Percentiles rank a stretch among this genome's conserved stretches.
These are phyloP conservation scores for Stomatorhinus ivindoensis DNA, from an alignment of 2,113 vertebrate genomes.

Conservation along the genomic window DNA sequence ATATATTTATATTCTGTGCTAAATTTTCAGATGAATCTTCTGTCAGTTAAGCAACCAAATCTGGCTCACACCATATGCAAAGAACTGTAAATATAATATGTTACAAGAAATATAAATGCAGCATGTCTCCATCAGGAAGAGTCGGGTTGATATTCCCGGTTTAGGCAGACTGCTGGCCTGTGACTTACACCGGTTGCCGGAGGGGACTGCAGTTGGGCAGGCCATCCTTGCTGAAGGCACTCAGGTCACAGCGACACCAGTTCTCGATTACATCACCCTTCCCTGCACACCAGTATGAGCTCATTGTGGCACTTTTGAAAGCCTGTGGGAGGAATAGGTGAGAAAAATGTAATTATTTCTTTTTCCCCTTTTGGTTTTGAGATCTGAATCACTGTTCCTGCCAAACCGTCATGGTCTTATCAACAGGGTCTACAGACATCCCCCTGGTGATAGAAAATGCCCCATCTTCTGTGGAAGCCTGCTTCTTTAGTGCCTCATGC, in stretches of 20 bases:
- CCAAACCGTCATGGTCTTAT: slow-evolving; percentile 13
- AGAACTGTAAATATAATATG: background rate
- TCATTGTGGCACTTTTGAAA: slow-evolving; percentile 91
- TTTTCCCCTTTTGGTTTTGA: background rate
- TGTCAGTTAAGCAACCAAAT: background rate
- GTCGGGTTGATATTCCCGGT: slow-evolving; percentile 6
- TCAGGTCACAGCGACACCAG: slow-evolving; percentile 97
- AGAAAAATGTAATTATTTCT: slow-evolving; percentile 61
- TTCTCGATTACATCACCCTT: slow-evolving; percentile 97
- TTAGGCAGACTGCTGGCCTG: background rate
- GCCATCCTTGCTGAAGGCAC: slow-evolving; percentile 86
- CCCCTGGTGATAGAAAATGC: background rate
- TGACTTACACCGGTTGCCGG: slow-evolving; percentile 80
- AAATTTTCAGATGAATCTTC: background rate
- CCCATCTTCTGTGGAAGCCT: background rate
- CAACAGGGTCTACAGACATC: background rate
- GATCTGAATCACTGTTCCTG: slow-evolving; percentile 27
- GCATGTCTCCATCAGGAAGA: background rate
- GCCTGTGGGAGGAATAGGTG: slow-evolving; percentile 68
- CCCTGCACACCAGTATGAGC: slow-evolving; percentile 96
- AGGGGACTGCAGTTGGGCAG: slow-evolving; percentile 94
- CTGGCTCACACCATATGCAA: background rate
- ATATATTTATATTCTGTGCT: background rate
- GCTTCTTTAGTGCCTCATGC: background rate
- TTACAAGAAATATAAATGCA: background rate